Percentiles rank a stretch among this genome's conserved stretches.
These are phyloP conservation scores for Agrochola macilenta DNA, from an alignment of 2,888 invertebrate genomes.

Conservation along the genomic window DNA sequence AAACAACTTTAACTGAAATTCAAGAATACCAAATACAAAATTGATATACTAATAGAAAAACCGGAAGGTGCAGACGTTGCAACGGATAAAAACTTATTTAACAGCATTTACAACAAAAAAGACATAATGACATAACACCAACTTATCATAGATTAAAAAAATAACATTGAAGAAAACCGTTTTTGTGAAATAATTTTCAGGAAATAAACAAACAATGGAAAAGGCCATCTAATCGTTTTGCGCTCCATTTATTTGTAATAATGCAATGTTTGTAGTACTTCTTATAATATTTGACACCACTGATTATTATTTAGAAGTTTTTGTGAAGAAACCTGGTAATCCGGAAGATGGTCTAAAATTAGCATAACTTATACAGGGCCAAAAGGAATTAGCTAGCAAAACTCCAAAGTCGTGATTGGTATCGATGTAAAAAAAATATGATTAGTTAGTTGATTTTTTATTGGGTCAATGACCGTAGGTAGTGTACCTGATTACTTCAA, in stretches of 20 bases:
- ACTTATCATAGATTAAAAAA: constrained; percentile 23
- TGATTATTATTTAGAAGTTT: constrained; percentile 9
- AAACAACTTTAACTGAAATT: too few relatives aligned
- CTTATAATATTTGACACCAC: constrained; percentile 14
- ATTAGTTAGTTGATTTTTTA: too few relatives aligned
- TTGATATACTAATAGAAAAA: too few relatives aligned
- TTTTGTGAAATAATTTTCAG: constrained; percentile 34
- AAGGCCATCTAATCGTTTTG: constrained; percentile 38
- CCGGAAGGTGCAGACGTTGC: too few relatives aligned
- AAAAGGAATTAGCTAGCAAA: too few relatives aligned
- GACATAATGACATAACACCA: constrained; percentile 33
- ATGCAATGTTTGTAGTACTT: constrained; percentile 44
- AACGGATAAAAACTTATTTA: too few relatives aligned
- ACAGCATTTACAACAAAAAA: too few relatives aligned
- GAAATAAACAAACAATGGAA: constrained; percentile 43
- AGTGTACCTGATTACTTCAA: too few relatives aligned
- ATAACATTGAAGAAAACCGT: constrained; percentile 43
- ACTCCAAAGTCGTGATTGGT: too few relatives aligned
- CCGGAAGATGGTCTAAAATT: constrained; percentile 13
- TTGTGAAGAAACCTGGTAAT: background rate
- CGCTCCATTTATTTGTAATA: constrained; percentile 45
- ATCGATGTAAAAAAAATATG: too few relatives aligned
- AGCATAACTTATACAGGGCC: background rate
- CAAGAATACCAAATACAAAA: too few relatives aligned
- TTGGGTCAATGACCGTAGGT: too few relatives aligned